Evolutionary conservation across 37 sponge, comb jelly and placozoan genomes (phyloP).

Genomic region (Spongia lamella): DNA sequence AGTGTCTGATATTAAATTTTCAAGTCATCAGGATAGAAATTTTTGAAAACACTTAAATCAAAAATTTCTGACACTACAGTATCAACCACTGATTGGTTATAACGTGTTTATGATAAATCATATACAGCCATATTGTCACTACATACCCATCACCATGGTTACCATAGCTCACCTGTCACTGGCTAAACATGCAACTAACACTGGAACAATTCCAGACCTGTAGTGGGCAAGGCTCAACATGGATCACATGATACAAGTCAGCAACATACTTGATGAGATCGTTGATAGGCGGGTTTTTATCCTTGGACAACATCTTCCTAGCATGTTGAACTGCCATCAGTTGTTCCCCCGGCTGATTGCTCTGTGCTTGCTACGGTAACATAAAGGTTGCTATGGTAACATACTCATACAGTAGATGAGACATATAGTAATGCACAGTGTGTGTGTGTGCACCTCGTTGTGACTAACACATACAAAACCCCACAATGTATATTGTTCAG

Average conservation of each 20-base stretch:
- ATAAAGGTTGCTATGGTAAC: background rate
- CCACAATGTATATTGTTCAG: too few species aligned
- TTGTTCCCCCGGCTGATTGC: constrained; percentile 46
- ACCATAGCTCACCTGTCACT: constrained; percentile 54
- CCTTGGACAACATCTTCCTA: constrained; percentile 82
- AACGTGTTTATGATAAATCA: background rate
- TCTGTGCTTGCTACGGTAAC: constrained; percentile 53
- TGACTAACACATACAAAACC: too few species aligned
- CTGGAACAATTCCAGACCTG: constrained; percentile 82
- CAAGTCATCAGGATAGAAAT: too few species aligned
- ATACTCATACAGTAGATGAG: too few species aligned
- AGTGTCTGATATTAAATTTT: too few species aligned
- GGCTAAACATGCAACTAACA: constrained; percentile 64
- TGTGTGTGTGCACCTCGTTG: too few species aligned
- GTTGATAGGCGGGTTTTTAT: constrained; percentile 87
- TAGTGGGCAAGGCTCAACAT: too few species aligned
- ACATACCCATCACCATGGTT: background rate
- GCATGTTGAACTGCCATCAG: constrained; percentile 63
- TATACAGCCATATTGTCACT: background rate
- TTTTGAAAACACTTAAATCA: too few species aligned
- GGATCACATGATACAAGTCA: background rate
- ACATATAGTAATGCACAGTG: too few species aligned
- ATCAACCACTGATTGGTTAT: background rate
- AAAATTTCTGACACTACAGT: too few species aligned
- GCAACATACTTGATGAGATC: constrained; percentile 67